These are phyloP conservation scores for Paraescarpia echinospica DNA, from an alignment of 1,140 invertebrate genomes.

Conservation along the genomic window DNA sequence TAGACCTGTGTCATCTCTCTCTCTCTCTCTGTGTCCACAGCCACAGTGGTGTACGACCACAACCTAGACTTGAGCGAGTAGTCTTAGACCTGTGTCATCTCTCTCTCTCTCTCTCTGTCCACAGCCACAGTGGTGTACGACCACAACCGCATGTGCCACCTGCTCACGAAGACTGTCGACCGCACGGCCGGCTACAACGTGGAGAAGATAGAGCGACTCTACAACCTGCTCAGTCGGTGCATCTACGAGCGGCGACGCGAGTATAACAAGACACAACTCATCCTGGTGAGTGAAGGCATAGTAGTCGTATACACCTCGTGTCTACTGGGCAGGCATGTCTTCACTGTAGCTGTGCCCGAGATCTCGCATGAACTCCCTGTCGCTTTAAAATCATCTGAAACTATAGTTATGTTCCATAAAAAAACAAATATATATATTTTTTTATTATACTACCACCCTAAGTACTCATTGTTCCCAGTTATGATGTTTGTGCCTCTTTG, in stretches of 20 bases:
- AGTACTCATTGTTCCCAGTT: no score
- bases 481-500: no score
- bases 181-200: slow-evolving; percentile 47
- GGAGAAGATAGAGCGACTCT: slow-evolving; percentile 51
- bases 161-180: slow-evolving; percentile 47
- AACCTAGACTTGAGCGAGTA: background rate
- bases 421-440: no score
- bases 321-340: no score
- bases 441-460: no score
- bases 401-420: no score
- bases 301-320: background rate
- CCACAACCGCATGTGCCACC: slow-evolving; percentile 31
- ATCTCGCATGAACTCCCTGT: no score
- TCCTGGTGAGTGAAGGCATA: slow-evolving; percentile 35
- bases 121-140: slow-evolving; percentile 21
- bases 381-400: no score
- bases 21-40: no score
- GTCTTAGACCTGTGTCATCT: background rate
- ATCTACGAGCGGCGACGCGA: slow-evolving; percentile 47
- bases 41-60: no score
- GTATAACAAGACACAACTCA: slow-evolving; percentile 45
- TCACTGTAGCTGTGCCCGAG: no score
- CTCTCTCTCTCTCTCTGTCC: background rate
- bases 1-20: no score
- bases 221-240: slow-evolving; percentile 50